A percentile compares a stretch with the other conserved stretches of the same genome.
Evolutionary conservation across 1,140 invertebrate genomes (phyloP).

Genomic region (Anadara kagoshimensis): DNA sequence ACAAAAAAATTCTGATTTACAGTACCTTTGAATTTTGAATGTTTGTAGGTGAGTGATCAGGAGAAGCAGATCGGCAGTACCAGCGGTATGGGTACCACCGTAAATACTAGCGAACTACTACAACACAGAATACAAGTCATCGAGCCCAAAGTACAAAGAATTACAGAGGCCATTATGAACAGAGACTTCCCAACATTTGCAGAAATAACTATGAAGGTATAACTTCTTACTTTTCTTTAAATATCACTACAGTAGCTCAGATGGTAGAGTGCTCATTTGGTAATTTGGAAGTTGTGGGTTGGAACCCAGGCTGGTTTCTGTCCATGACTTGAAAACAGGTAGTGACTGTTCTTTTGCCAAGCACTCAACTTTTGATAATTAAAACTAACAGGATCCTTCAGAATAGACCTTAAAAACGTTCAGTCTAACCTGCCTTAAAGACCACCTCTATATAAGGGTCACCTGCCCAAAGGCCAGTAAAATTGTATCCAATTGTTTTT

Average conservation of each 20-base stretch:
- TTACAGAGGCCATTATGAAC: conserved; percentile 84
- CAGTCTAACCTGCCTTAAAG: too few species aligned
- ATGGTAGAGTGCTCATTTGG: neutral
- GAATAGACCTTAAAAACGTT: too few species aligned
- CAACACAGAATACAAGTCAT: conserved; percentile 85
- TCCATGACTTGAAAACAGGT: too few species aligned
- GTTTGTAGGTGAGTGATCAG: conserved; percentile 82
- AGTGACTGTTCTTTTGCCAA: too few species aligned
- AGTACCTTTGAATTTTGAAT: too few species aligned
- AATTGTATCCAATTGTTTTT: too few species aligned
- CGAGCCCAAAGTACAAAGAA: conserved; percentile 81
- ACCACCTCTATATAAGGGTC: too few species aligned
- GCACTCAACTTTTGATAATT: too few species aligned
- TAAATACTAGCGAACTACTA: conserved; percentile 89
- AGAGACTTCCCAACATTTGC: conserved; percentile 93
- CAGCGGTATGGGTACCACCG: conserved; percentile 90
- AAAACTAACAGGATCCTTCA: too few species aligned
- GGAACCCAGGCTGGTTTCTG: neutral
- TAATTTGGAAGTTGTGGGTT: neutral
- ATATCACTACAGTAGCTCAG: neutral
- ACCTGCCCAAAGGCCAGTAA: too few species aligned
- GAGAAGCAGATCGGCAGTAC: conserved; percentile 93
- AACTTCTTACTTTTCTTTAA: conserved; percentile 8
- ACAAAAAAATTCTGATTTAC: too few species aligned
- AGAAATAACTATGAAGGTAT: conserved; percentile 91